phyloP scores from a whole-genome alignment of 2,888 invertebrate species.

The Drosophila greeni region DNA sequence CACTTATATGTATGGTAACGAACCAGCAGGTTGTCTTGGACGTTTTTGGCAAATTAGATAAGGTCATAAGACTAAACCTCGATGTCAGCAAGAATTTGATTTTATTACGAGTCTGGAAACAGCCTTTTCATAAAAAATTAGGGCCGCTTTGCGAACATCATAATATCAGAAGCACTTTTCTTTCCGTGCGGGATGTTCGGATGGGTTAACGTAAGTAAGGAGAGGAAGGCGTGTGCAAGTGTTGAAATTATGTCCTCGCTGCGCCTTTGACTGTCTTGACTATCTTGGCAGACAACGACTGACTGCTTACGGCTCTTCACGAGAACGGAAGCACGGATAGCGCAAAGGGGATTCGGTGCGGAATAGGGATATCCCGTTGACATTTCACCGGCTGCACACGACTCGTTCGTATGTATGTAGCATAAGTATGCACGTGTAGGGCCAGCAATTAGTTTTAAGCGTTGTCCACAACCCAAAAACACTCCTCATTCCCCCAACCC shows the following conservation, averaged over 20 bases:
- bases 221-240: slow-evolving; percentile 56
- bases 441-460: slow-evolving; percentile 64
- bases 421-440: slow-evolving; percentile 28
- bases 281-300: slow-evolving; percentile 28
- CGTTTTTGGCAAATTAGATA: neutral
- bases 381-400: slow-evolving; percentile 68
- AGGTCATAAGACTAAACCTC: neutral
- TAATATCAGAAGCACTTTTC: slow-evolving; percentile 3
- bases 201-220: slow-evolving; percentile 26
- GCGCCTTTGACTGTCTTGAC: slow-evolving; percentile 29
- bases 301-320: slow-evolving; percentile 59
- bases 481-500: neutral
- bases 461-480: slow-evolving; percentile 33
- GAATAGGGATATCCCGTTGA: slow-evolving; percentile 63
- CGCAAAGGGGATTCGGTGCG: slow-evolving; percentile 4
- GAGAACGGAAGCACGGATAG: slow-evolving; percentile 55
- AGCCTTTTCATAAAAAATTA: neutral
- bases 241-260: slow-evolving; percentile 54
- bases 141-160: neutral
- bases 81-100: neutral
- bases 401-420: slow-evolving; percentile 38
- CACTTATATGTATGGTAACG: neutral
- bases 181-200: slow-evolving; percentile 5
- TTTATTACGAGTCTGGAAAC: neutral
- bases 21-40: neutral